A percentile compares a stretch with the other conserved stretches of the same genome.
Conservation (phyloP, 2,888 invertebrate species). For the Drosophila rubida region DNA sequence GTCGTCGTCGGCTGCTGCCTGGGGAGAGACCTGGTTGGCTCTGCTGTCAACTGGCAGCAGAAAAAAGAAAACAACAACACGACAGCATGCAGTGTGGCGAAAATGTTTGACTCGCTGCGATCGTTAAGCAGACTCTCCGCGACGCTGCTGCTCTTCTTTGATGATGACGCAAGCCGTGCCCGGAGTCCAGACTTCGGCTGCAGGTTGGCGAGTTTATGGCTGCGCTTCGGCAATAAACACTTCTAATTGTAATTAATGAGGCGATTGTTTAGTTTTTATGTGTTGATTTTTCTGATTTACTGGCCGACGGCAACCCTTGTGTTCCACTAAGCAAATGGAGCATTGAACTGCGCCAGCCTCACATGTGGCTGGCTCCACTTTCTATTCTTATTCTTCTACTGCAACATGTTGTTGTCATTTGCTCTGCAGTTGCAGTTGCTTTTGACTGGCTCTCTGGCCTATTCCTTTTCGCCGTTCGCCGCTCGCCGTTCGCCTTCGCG, state of each 20-base stretch:
- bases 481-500: too few species aligned
- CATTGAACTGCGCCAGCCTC: slow-evolving; percentile 53
- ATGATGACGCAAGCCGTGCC: slow-evolving; percentile 71
- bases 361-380: slow-evolving; percentile 16
- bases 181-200: slow-evolving; percentile 8
- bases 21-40: slow-evolving; percentile 41
- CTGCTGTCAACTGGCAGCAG: slow-evolving; percentile 59
- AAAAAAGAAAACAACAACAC: slow-evolving; percentile 5
- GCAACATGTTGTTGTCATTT: slow-evolving; percentile 16
- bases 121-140: slow-evolving; percentile 64
- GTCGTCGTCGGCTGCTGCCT: slow-evolving; percentile 35
- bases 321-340: slow-evolving; percentile 56
- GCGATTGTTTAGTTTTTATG: slow-evolving; percentile 78
- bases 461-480: slow-evolving; percentile 3
- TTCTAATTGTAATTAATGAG: slow-evolving; percentile 81
- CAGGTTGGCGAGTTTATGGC: slow-evolving; percentile 61
- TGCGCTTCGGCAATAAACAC: slow-evolving; percentile 76
- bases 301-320: slow-evolving; percentile 36
- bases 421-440: slow-evolving; percentile 7
- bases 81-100: slow-evolving; percentile 27
- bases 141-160: slow-evolving; percentile 43
- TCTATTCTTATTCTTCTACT: slow-evolving; percentile 7
- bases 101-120: slow-evolving; percentile 53
- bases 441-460: background rate
- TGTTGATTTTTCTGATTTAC: slow-evolving; percentile 70